A percentile compares a stretch with the other conserved stretches of the same genome.
These are phyloP conservation scores for Laticauda laticaudata DNA, from an alignment of 2,113 vertebrate species.

Conservation along the genomic window DNA sequence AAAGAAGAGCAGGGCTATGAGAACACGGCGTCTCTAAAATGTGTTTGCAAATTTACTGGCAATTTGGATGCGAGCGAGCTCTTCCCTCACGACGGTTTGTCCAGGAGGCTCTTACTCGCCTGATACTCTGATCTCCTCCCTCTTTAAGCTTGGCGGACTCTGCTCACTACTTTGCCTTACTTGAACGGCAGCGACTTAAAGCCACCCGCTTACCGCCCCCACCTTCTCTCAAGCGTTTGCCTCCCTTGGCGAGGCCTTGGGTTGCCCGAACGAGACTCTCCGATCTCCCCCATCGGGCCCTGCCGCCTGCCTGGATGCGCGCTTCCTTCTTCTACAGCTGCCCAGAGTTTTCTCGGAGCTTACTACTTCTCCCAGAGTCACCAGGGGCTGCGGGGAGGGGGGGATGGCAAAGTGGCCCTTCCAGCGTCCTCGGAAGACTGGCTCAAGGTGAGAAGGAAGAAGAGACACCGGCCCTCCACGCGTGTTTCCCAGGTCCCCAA, in stretches of 20 bases:
- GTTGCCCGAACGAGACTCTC: neutral
- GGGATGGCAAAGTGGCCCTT: neutral
- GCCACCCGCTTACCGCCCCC: neutral
- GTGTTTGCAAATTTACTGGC: neutral
- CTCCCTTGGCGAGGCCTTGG: neutral
- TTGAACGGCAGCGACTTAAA: neutral
- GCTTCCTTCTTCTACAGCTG: neutral
- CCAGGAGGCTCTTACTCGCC: neutral
- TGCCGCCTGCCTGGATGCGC: neutral
- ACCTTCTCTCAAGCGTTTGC: neutral
- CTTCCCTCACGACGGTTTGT: neutral
- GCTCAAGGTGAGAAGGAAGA: neutral
- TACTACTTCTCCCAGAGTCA: neutral
- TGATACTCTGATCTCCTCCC: no score
- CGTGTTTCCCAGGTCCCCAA: neutral
- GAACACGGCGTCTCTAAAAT: neutral
- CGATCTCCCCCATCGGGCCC: neutral
- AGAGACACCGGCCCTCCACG: accelerated
- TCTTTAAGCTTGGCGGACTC: neutral
- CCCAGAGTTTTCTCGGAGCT: neutral
- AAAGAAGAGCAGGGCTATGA: neutral
- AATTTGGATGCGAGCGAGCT: neutral
- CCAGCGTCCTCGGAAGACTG: neutral
- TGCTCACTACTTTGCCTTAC: no score
- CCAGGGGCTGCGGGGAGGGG: neutral